Percentiles rank a stretch among this genome's conserved stretches.
Evolutionary conservation across 2,113 vertebrate genomes (phyloP).

Genomic region (Anhinga rufa): DNA sequence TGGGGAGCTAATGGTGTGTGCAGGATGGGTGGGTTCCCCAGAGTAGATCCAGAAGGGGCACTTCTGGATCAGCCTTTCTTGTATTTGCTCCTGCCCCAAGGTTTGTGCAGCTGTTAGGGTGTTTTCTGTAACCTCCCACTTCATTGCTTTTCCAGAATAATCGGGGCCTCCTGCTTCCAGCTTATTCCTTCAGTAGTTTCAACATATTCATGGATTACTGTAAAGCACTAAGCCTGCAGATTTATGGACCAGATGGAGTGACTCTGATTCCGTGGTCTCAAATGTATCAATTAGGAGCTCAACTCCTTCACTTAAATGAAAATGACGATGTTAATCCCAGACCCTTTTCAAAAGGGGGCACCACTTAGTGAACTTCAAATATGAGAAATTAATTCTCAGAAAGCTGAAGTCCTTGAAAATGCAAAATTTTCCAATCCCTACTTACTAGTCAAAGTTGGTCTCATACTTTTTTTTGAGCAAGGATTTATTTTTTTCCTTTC

Average conservation of each 20-base stretch:
- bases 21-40: not conserved
- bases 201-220: not conserved
- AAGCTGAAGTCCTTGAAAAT: not conserved
- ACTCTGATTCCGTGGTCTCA: not conserved
- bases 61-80: not conserved
- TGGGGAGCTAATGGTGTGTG: not conserved
- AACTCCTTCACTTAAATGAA: not conserved
- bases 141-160: not conserved
- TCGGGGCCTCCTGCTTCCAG: not conserved
- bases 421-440: not conserved
- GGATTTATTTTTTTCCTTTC: not conserved
- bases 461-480: not conserved
- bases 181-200: not conserved
- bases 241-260: not conserved
- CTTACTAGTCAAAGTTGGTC: not conserved
- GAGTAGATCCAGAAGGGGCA: not conserved
- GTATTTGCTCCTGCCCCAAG: not conserved
- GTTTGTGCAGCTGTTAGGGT: not conserved
- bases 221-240: not conserved
- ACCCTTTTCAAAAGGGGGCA: not conserved
- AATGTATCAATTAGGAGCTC: not conserved
- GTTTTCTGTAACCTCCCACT: not conserved
- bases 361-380: fast-evolving
- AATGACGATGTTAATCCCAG: not conserved
- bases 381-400: not conserved